A percentile compares a stretch with the other conserved stretches of the same genome.
Conservation (phyloP, 2,113 vertebrate genomes). For the Podilymbus podiceps region DNA sequence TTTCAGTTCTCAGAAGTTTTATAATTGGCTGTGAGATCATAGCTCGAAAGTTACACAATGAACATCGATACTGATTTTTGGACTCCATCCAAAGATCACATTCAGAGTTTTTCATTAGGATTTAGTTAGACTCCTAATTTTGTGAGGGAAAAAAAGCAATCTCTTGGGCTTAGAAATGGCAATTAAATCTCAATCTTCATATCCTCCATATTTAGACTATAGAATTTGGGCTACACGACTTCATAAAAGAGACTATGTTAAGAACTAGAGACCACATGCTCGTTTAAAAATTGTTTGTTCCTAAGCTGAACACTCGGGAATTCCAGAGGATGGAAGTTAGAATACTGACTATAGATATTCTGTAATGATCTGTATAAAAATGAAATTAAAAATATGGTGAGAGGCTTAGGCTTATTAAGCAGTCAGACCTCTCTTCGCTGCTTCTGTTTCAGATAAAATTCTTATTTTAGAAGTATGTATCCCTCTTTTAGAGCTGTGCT, state of each 20-base stretch:
- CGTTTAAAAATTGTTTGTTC: background rate
- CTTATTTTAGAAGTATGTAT: background rate
- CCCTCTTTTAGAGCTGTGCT: background rate
- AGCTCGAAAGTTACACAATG: background rate
- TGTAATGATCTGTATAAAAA: background rate
- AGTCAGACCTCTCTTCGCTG: background rate
- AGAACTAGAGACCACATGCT: background rate
- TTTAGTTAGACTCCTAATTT: background rate
- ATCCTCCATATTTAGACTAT: background rate
- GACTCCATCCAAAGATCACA: background rate
- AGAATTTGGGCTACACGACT: background rate
- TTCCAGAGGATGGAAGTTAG: background rate
- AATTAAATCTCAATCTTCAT: background rate
- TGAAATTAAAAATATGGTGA: background rate
- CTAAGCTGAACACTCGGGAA: background rate
- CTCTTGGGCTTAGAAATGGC: background rate
- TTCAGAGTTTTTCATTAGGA: background rate
- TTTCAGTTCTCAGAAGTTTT: background rate
- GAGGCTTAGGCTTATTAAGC: background rate
- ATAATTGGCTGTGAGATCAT: background rate
- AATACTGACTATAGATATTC: background rate
- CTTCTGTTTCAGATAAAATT: background rate
- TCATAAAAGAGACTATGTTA: background rate
- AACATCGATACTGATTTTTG: background rate
- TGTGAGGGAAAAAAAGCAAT: background rate